Conservation (phyloP, 2,888 invertebrate genomes). For the Gandaritis pyraliata region DNA sequence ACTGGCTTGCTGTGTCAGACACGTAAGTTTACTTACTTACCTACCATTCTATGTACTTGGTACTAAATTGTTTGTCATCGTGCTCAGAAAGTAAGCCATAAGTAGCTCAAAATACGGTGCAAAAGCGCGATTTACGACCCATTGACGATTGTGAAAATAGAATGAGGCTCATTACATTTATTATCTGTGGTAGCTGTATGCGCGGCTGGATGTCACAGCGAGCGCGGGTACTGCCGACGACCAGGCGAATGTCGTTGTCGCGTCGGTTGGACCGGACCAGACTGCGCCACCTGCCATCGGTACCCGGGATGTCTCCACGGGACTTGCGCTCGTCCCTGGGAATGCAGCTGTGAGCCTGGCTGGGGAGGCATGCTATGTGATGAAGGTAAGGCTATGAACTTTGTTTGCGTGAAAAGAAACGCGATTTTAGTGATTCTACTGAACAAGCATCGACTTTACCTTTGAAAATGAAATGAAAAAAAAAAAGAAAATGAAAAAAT, state of each 20-base stretch:
- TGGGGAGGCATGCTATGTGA: conserved; percentile 97
- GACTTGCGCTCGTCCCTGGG: conserved; percentile 93
- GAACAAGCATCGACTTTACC: no score
- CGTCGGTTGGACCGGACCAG: conserved; percentile 94
- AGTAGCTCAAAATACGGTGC: no score
- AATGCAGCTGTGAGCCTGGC: conserved; percentile 93
- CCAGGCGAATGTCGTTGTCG: conserved; percentile 88
- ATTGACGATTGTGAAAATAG: no score
- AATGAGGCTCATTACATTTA: no score
- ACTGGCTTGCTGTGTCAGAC: conserved; percentile 94
- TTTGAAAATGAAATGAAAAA: no score
- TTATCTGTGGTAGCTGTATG: conserved; percentile 88
- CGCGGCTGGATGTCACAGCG: conserved; percentile 91
- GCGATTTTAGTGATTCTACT: no score
- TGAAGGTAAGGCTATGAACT: conserved; percentile 86
- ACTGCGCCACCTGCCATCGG: conserved; percentile 90
- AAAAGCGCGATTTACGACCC: no score
- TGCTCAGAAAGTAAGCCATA: no score
- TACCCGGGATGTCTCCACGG: conserved; percentile 96
- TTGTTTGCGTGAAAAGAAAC: no score
- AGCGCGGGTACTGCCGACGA: conserved; percentile 92
- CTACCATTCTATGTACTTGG: no score
- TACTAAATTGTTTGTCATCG: no score
- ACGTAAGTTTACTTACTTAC: conserved; percentile 85
- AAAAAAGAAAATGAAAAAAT: no score